These are phyloP conservation scores for Atlantisia rogersi DNA, from an alignment of 2,113 vertebrate species.

Conservation along the genomic window DNA sequence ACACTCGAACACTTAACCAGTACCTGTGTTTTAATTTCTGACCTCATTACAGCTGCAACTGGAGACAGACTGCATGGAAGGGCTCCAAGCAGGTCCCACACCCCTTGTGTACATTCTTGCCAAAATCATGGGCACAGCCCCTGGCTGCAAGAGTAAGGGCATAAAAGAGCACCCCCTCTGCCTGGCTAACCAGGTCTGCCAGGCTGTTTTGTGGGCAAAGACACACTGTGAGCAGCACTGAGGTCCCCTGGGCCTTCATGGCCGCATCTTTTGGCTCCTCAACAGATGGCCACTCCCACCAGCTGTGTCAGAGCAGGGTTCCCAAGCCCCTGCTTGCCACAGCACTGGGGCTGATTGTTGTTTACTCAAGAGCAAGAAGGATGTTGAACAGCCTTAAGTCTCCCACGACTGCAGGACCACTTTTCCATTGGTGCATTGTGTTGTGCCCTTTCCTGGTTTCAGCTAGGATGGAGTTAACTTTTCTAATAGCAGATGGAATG, in stretches of 20 bases:
- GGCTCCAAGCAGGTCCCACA: neutral
- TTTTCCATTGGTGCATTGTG: rapidly evolving
- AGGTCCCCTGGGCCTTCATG: neutral
- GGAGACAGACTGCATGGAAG: neutral
- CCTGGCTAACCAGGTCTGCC: neutral
- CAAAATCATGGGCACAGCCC: neutral
- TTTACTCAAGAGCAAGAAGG: neutral
- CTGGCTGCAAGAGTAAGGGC: neutral
- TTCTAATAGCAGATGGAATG: too few species aligned
- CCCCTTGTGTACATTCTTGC: neutral
- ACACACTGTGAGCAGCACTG: neutral
- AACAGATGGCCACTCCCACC: neutral
- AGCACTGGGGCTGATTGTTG: rapidly evolving
- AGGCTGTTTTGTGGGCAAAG: neutral
- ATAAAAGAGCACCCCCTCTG: neutral
- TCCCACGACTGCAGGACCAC: neutral
- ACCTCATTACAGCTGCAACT: neutral
- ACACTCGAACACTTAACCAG: neutral
- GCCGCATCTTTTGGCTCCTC: neutral
- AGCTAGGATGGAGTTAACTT: too few species aligned
- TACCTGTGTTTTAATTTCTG: neutral
- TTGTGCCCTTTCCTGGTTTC: neutral
- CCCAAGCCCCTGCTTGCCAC: neutral
- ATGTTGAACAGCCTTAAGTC: neutral
- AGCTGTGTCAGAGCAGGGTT: neutral